phyloP scores from a whole-genome alignment of 2,888 invertebrate species.

The Leptinotarsa juncta region DNA sequence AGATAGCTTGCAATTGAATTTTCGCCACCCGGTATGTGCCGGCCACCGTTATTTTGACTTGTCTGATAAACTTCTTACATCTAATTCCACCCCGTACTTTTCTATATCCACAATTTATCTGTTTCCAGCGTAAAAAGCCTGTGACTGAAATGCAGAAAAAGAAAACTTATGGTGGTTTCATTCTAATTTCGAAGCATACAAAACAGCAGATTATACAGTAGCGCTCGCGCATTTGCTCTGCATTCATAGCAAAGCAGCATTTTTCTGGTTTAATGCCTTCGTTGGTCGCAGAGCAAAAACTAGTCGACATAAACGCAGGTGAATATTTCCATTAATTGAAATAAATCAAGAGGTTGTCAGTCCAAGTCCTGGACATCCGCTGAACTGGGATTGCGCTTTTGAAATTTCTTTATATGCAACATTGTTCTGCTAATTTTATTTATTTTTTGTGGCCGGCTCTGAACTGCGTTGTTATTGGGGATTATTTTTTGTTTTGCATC shows the following conservation, averaged over 20 bases:
- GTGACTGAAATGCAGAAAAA: constrained; percentile 16
- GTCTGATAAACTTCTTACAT: too few relatives aligned
- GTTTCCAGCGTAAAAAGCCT: constrained; percentile 6
- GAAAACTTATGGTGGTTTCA: constrained; percentile 43
- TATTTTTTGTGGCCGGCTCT: constrained; percentile 4
- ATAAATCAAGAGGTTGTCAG: constrained; percentile 59
- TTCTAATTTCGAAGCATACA: constrained; percentile 42
- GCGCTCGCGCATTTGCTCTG: constrained; percentile 46
- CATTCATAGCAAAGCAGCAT: constrained; percentile 52
- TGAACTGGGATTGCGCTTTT: constrained; percentile 31
- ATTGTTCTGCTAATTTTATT: constrained; percentile 38
- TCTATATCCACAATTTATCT: neutral
- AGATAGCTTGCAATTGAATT: too few relatives aligned
- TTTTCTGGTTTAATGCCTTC: constrained; percentile 61
- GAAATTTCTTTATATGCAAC: constrained; percentile 41
- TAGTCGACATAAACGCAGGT: constrained; percentile 59
- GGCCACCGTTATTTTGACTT: too few relatives aligned
- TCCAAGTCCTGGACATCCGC: constrained; percentile 34
- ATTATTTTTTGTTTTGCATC: neutral
- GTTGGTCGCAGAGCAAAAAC: constrained; percentile 57
- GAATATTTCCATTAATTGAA: constrained; percentile 66
- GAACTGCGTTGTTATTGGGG: neutral
- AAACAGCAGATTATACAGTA: constrained; percentile 44
- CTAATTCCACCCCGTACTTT: neutral
- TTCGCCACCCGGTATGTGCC: too few relatives aligned